Percentiles rank a stretch among this genome's conserved stretches.
Conservation (phyloP, 2,113 vertebrate genomes). For the Serinus canaria region DNA sequence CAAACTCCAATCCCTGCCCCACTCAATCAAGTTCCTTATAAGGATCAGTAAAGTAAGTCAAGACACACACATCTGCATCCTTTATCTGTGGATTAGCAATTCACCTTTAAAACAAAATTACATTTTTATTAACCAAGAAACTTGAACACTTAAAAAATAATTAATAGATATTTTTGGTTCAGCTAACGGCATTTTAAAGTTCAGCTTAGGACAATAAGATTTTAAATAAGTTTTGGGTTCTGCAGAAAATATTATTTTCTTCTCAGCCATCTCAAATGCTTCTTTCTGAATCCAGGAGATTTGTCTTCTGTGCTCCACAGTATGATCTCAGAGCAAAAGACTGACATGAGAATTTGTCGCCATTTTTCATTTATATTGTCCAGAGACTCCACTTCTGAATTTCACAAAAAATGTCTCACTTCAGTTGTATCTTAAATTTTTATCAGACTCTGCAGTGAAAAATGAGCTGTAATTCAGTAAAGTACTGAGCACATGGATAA, state of each 20-base stretch:
- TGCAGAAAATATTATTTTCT: background rate
- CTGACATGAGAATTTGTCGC: background rate
- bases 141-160: background rate
- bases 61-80: background rate
- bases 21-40: background rate
- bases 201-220: background rate
- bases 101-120: too few species aligned
- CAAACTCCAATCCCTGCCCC: background rate
- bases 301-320: background rate
- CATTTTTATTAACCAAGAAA: too few species aligned
- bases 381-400: background rate
- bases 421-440: background rate
- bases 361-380: background rate
- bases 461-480: background rate
- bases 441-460: background rate
- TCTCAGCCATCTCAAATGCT: background rate
- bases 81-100: too few species aligned
- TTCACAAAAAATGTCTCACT: background rate
- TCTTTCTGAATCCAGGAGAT: background rate
- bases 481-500: background rate
- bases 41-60: background rate
- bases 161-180: background rate
- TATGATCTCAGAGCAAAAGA: background rate
- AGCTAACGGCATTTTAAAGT: background rate
- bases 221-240: background rate